A percentile compares a stretch with the other conserved stretches of the same genome.
These are phyloP conservation scores for Drosophila imparisetae DNA, from an alignment of 2,888 invertebrate species.

Conservation along the genomic window DNA sequence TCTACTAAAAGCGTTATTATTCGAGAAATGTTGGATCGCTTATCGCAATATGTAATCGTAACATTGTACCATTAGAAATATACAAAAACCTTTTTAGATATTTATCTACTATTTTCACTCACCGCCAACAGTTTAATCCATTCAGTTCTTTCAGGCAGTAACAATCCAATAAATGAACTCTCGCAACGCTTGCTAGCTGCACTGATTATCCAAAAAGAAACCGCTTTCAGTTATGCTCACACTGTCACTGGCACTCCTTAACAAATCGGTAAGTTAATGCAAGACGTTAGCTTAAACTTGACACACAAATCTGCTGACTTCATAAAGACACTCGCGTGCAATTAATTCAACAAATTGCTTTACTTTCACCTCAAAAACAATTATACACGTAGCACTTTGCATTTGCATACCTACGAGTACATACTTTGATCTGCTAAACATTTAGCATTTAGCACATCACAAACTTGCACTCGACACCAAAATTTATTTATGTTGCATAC, in stretches of 20 bases:
- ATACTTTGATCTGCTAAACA: conserved; percentile 39
- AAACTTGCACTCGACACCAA: conserved; percentile 42
- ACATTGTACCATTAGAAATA: background rate
- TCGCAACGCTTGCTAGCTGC: conserved; percentile 1
- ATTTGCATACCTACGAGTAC: conserved; percentile 53
- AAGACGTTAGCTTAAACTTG: conserved; percentile 44
- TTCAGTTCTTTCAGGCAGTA: conserved; percentile 3
- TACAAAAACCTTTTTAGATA: background rate
- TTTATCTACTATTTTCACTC: conserved; percentile 3
- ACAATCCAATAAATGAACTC: conserved; percentile 11
- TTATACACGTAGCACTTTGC: conserved; percentile 43
- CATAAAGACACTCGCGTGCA: conserved; percentile 60
- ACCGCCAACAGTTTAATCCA: conserved; percentile 47
- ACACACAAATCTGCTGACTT: conserved; percentile 52
- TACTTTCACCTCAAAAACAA: conserved; percentile 71
- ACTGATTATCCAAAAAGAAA: conserved; percentile 20
- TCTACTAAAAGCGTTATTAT: background rate
- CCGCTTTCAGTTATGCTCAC: conserved; percentile 6
- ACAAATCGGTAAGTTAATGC: conserved; percentile 15
- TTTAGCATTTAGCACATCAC: conserved; percentile 49
- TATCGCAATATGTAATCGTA: background rate
- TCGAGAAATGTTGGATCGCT: background rate
- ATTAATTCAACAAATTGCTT: conserved; percentile 74
- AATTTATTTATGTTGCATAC: conserved; percentile 61
- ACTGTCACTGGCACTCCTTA: conserved; percentile 12